phyloP scores from a whole-genome alignment of 2,113 vertebrate genomes.

The Esox niger region DNA sequence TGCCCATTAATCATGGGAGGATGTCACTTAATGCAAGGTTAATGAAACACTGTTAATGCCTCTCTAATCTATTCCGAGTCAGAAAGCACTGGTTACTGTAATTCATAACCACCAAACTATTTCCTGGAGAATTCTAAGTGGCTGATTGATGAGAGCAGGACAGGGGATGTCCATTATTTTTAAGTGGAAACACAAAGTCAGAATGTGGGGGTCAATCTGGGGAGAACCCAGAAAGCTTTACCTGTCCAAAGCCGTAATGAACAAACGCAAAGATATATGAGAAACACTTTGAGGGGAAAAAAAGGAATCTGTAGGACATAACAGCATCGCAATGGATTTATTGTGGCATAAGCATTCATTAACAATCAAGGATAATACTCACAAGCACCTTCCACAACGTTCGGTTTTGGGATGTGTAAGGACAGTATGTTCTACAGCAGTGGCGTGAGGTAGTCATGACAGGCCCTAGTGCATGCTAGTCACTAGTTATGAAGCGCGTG shows the following conservation, averaged over 20 bases:
- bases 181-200: slow-evolving; percentile 64
- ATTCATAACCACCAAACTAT: slow-evolving; percentile 62
- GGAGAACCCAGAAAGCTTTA: slow-evolving; percentile 63
- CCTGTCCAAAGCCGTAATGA: slow-evolving; percentile 70
- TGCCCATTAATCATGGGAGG: slow-evolving; percentile 71
- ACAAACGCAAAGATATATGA: slow-evolving; percentile 68
- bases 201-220: slow-evolving; percentile 62
- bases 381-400: slow-evolving; percentile 25
- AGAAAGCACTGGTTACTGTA: slow-evolving; percentile 62
- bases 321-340: slow-evolving; percentile 72
- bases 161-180: slow-evolving; percentile 73
- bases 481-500: too few relatives aligned
- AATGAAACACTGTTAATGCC: slow-evolving; percentile 76
- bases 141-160: slow-evolving; percentile 71
- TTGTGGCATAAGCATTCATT: slow-evolving; percentile 58
- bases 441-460: too few relatives aligned
- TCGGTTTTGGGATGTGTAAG: slow-evolving; percentile 1
- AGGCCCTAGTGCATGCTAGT: too few relatives aligned
- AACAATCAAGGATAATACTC: slow-evolving; percentile 47
- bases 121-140: slow-evolving; percentile 41
- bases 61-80: slow-evolving; percentile 72
- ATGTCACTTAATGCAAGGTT: slow-evolving; percentile 76
- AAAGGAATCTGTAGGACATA: slow-evolving; percentile 71
- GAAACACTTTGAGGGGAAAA: slow-evolving; percentile 63
- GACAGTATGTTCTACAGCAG: too few relatives aligned